phyloP scores from a whole-genome alignment of 2,113 vertebrate genomes.

The Hipposideros armiger region DNA sequence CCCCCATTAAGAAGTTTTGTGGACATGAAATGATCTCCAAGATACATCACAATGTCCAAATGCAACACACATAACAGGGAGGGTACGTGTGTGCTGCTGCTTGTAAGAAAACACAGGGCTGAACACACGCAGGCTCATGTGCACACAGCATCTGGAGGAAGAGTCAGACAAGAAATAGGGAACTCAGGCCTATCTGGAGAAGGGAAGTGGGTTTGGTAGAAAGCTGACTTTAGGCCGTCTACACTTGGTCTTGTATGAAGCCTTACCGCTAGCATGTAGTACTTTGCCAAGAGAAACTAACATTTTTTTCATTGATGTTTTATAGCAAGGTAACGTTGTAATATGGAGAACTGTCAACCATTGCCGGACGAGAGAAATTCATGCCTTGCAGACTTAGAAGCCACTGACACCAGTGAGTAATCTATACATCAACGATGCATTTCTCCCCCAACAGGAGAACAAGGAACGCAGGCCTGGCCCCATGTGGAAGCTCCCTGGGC shows the following conservation, averaged over 20 bases:
- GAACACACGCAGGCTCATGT: too few species aligned
- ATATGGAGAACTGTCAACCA: neutral
- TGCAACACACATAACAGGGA: accelerated
- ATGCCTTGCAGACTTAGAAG: neutral
- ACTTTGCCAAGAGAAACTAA: neutral
- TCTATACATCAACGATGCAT: accelerated
- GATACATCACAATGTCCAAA: neutral
- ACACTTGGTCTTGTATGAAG: neutral
- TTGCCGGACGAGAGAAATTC: neutral
- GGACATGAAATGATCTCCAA: neutral
- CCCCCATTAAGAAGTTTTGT: neutral
- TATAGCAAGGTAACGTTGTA: neutral
- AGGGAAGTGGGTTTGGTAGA: neutral
- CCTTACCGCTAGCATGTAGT: neutral
- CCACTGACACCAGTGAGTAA: accelerated
- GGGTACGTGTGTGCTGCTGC: accelerated
- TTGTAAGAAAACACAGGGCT: neutral
- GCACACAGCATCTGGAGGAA: neutral
- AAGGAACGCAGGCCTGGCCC: neutral
- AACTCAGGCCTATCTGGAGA: neutral
- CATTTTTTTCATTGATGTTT: neutral
- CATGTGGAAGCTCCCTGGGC: too few species aligned
- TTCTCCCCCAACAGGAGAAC: neutral
- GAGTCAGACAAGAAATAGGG: neutral
- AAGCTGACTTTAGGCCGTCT: neutral